These are phyloP conservation scores for Acromyrmex charruanus DNA, from an alignment of 1,140 invertebrate species.

Conservation along the genomic window DNA sequence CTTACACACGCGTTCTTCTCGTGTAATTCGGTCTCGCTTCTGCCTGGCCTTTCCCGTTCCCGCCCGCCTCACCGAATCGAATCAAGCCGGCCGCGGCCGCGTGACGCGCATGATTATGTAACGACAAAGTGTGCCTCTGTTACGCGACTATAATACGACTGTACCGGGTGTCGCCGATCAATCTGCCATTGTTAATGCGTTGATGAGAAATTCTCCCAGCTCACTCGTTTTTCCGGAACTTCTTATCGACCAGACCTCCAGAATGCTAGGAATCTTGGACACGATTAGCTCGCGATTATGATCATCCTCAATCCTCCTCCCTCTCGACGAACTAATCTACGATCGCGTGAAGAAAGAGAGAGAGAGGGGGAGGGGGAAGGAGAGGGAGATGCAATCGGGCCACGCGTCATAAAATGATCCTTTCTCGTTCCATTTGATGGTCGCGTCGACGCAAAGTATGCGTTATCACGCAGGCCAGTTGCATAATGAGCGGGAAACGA, in stretches of 20 bases:
- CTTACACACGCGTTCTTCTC: conserved; percentile 6
- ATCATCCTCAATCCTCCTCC: background rate
- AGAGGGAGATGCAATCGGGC: background rate
- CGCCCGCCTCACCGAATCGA: conserved; percentile 9
- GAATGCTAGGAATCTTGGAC: background rate
- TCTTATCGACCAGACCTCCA: no score
- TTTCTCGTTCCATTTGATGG: conserved; percentile 37
- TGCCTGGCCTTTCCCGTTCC: background rate
- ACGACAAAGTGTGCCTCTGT: conserved; percentile 62
- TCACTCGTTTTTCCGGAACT: background rate
- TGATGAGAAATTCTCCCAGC: no score
- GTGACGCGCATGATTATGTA: conserved; percentile 64
- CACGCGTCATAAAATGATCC: background rate
- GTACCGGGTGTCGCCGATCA: conserved; percentile 36
- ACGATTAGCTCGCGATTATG: background rate
- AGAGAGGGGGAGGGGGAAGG: no score
- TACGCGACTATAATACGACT: conserved; percentile 54
- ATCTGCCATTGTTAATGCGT: background rate
- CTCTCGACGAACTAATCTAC: background rate
- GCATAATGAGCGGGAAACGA: conserved; percentile 74
- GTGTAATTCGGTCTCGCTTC: conserved; percentile 40
- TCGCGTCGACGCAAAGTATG: background rate
- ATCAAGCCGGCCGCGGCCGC: conserved; percentile 56
- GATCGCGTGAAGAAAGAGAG: background rate
- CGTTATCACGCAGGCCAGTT: conserved; percentile 65